Evolutionary conservation across 1,140 invertebrate genomes (phyloP).

Genomic region (Papilio polyxenes): DNA sequence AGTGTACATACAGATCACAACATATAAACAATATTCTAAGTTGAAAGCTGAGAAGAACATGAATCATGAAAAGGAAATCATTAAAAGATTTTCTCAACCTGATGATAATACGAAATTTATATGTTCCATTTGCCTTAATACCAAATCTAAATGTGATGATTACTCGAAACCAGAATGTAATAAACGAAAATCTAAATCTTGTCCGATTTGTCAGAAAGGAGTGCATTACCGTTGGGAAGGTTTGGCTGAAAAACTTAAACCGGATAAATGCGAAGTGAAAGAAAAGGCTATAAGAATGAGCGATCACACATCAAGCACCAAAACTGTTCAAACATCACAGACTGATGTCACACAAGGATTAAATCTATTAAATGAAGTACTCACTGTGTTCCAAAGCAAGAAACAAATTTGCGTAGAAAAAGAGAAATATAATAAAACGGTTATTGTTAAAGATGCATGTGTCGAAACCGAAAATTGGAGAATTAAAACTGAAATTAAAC

Average conservation of each 20-base stretch:
- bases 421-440: conserved; percentile 45
- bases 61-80: conserved; percentile 45
- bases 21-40: conserved; percentile 46
- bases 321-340: conserved; percentile 56
- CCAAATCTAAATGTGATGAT: conserved; percentile 45
- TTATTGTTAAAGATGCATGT: conserved; percentile 57
- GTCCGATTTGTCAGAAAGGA: conserved; percentile 54
- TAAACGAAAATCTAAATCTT: conserved; percentile 51
- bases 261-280: conserved; percentile 23
- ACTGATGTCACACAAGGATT: conserved; percentile 59
- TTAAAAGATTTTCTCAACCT: conserved; percentile 38
- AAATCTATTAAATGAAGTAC: conserved; percentile 65
- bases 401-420: conserved; percentile 52
- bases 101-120: conserved; percentile 54
- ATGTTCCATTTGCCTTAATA: conserved; percentile 64
- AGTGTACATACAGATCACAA: conserved; percentile 60
- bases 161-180: conserved; percentile 41
- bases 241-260: not conserved
- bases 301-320: conserved; percentile 35
- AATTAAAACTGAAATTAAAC: conserved; percentile 37
- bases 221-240: conserved; percentile 25
- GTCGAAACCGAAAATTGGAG: conserved; percentile 50
- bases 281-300: conserved; percentile 4
- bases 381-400: conserved; percentile 67
- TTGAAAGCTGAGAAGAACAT: conserved; percentile 45